phyloP scores from a whole-genome alignment of 30 jellyfish, hydroid and myxozoan genomes.

The Chrysaora quinquecirrha region DNA sequence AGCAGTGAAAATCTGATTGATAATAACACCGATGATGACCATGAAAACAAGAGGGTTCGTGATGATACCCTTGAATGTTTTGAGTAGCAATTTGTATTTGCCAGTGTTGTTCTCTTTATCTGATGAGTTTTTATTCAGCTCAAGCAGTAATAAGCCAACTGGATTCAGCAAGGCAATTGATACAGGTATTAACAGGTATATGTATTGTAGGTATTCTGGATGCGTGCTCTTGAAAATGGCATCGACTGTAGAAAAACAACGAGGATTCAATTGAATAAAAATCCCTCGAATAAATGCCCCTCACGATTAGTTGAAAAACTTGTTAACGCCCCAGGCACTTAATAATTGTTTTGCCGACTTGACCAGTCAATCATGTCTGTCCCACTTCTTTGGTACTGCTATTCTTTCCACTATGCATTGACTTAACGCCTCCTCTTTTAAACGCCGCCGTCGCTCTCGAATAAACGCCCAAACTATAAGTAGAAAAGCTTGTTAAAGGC shows the following conservation, averaged over 20 bases:
- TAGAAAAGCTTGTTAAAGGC: too few species aligned
- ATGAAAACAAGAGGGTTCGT: conserved; percentile 89
- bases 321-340: too few species aligned
- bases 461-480: too few species aligned
- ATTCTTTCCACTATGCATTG: too few species aligned
- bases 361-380: too few species aligned
- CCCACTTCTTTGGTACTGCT: too few species aligned
- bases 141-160: conserved; percentile 83
- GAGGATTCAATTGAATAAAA: not conserved
- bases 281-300: too few species aligned
- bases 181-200: conserved; percentile 85
- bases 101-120: not conserved
- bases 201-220: conserved; percentile 70
- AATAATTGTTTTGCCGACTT: too few species aligned
- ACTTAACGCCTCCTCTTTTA: too few species aligned
- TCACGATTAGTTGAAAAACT: too few species aligned
- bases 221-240: conserved; percentile 65
- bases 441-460: too few species aligned
- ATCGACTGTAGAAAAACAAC: conserved; percentile 55
- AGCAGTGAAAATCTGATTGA: conserved; percentile 36
- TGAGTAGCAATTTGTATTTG: conserved; percentile 38
- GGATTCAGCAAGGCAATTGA: conserved; percentile 85
- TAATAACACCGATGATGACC: conserved; percentile 70
- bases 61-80: conserved; percentile 67
- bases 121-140: conserved; percentile 64